A percentile compares a stretch with the other conserved stretches of the same genome.
Conservation (phyloP, 2,888 invertebrate species). For the Dicyrtomina minuta region DNA sequence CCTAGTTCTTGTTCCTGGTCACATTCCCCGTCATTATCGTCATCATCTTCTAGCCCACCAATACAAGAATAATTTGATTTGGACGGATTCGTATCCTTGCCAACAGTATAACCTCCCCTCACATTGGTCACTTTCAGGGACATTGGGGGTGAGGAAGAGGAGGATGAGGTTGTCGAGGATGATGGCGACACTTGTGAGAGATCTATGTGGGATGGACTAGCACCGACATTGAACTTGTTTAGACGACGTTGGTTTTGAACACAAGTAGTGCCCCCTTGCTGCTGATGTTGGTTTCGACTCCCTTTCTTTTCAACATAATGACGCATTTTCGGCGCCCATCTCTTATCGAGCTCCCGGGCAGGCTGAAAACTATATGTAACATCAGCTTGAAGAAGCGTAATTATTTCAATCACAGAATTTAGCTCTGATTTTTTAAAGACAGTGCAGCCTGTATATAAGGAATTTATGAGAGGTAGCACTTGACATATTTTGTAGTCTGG, state of each 20-base stretch:
- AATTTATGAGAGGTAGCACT: constrained; percentile 28
- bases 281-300: constrained; percentile 1
- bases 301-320: constrained; percentile 30
- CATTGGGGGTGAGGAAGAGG: no score
- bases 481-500: constrained; percentile 38
- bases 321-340: constrained; percentile 30
- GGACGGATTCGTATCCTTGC: no score
- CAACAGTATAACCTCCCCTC: no score
- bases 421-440: constrained; percentile 23
- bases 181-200: no score
- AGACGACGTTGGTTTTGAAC: no score
- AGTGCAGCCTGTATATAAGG: constrained; percentile 31
- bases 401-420: constrained; percentile 22
- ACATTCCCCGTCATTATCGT: not conserved
- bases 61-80: no score
- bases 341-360: constrained; percentile 26
- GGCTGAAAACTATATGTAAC: constrained; percentile 26
- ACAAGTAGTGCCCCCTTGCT: not conserved
- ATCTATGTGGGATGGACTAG: no score
- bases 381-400: constrained; percentile 16
- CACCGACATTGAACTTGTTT: no score
- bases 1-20: not conserved
- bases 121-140: no score
- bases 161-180: no score
- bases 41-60: not conserved